Percentiles rank a stretch among this genome's conserved stretches.
Conservation (phyloP, 1,140 invertebrate genomes). For the Cydia fagiglandana region DNA sequence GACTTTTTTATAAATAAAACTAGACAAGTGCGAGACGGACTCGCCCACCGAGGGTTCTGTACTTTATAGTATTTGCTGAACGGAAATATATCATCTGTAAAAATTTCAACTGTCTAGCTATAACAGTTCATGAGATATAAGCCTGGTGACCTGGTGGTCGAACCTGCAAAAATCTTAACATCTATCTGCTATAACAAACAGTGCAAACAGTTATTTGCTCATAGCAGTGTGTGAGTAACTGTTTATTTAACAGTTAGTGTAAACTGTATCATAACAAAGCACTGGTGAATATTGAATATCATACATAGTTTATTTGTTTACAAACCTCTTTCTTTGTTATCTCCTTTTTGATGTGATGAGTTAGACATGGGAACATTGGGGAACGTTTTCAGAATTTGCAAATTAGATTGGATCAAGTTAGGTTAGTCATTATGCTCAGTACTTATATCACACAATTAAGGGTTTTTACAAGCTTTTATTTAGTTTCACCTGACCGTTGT, state of each 20-base stretch:
- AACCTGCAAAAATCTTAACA: not conserved
- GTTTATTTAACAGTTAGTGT: not conserved
- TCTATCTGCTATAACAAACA: not conserved
- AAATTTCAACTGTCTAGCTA: too few relatives aligned
- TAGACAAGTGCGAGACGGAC: too few relatives aligned
- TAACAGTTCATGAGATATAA: too few relatives aligned
- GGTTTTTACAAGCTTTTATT: too few relatives aligned
- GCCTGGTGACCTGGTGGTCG: too few relatives aligned
- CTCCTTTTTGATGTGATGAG: not conserved
- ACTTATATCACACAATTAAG: too few relatives aligned
- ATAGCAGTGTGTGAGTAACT: not conserved
- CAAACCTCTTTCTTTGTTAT: not conserved
- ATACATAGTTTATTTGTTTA: constrained; percentile 34
- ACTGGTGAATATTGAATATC: constrained; percentile 1
- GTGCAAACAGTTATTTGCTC: not conserved
- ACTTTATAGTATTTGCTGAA: too few relatives aligned
- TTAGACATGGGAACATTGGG: not conserved
- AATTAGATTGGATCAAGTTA: not conserved
- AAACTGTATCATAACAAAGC: not conserved
- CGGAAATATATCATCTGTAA: too few relatives aligned
- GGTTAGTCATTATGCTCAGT: not conserved
- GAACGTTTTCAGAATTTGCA: not conserved
- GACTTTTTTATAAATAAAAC: too few relatives aligned
- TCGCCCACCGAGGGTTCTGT: too few relatives aligned
- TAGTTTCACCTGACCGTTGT: too few relatives aligned